Base-by-base conservation (phyloP, 2,888 invertebrate genomes). In the Lochmaea crataegi region DNA sequence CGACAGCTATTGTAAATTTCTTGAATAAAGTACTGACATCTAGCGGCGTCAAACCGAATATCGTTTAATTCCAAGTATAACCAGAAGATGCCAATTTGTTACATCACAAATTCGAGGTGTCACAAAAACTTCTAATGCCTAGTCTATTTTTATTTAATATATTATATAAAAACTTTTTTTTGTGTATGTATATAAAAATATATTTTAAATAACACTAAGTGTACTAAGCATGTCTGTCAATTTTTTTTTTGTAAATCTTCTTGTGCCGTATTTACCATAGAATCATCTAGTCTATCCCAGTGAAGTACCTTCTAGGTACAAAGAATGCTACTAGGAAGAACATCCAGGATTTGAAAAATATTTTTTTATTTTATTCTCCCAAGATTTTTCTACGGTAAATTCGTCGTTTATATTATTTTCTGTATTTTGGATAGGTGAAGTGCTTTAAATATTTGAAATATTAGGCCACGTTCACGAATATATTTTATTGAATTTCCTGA, bases 1-100 rank as follows among this genome's bases (percentile, higher is more conserved):
- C 98, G 32, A 93, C 94, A 56, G 97, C 98, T 68, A 97, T 98
- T 84, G 96, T 97, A 80, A 94, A 94, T 87, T 94, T 94, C 85
- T 94, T 94, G 74, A 94, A 93, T 83, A 94, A 94, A 90, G 93
- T 94, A 65, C 89, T 92, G 88, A 90, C 90, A 88, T 89, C 89
- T 57, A 89, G 88, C 76, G 88, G 88, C 53, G 86, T 87, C 69
- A 89, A 89, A 82, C 87, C 89, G 26, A 89, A 89, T 80, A 89
- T 90, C 78, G 89, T 90, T 75, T 89, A 86, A 86, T 73, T 38
- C 32, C 32, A 45, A 48, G 56, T 57, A 61, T 73, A 38, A 38
- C n/a, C 12, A 45, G 65, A 63, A 51, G 58, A 45, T 57, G 65
- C 14, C 64, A 57, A 75, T 77, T 75, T 77, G 76, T 76, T 76